Conservation (phyloP, 37 sponge, comb jelly and placozoan species). For the Mnemiopsis leidyi region DNA sequence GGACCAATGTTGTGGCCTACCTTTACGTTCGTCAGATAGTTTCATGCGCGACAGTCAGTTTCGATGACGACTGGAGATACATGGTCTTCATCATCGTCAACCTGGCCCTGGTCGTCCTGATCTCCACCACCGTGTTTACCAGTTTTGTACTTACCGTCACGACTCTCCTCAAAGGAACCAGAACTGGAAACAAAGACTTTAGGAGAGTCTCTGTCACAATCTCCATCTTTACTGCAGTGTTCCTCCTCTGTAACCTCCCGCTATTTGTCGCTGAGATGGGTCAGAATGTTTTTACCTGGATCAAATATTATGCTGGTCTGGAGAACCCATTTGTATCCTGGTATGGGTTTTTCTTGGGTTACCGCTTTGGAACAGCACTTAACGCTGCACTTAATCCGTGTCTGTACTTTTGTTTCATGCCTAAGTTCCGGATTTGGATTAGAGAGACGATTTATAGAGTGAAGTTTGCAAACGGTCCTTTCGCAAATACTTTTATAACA, state of each 20-base stretch:
- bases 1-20: neutral
- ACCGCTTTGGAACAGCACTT: neutral
- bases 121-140: neutral
- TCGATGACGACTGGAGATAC: neutral
- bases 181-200: neutral
- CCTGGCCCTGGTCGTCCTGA: neutral
- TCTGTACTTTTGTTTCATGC: neutral
- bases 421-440: neutral
- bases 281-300: neutral
- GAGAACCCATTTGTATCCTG: neutral
- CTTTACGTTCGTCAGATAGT: neutral
- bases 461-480: too few relatives aligned
- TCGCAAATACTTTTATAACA: too few relatives aligned
- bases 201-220: neutral
- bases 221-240: neutral
- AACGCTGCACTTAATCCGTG: neutral
- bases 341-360: neutral
- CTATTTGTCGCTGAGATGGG: neutral
- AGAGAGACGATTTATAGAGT: too few relatives aligned
- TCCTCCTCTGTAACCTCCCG: neutral
- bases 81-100: neutral
- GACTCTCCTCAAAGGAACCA: neutral
- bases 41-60: neutral
- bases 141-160: neutral
- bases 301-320: neutral